Percentiles rank a stretch among this genome's conserved stretches.
Evolutionary conservation across 2,888 invertebrate genomes (phyloP).

Genomic region (Escarpia spicata): DNA sequence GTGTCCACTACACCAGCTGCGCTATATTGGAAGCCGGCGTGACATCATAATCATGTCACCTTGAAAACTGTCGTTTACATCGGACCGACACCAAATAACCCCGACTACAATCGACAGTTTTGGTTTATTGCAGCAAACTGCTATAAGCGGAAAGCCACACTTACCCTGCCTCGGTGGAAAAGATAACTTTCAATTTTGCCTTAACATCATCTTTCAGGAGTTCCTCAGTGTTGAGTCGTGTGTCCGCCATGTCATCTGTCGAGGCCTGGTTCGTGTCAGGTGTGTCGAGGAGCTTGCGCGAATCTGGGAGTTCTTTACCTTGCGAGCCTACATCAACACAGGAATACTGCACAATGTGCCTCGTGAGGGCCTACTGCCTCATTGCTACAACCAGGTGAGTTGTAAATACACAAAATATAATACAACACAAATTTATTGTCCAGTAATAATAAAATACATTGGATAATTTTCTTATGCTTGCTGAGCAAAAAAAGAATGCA

Average conservation of each 20-base stretch:
- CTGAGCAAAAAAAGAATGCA: too few species aligned
- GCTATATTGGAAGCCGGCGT: too few species aligned
- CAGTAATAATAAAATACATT: too few species aligned
- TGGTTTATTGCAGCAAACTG: neutral
- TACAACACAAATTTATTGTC: too few species aligned
- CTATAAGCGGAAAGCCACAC: neutral
- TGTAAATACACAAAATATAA: neutral
- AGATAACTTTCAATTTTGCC: neutral
- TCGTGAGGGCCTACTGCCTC: conserved; percentile 3
- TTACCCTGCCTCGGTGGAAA: neutral
- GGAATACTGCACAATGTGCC: conserved; percentile 41
- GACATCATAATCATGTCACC: too few species aligned
- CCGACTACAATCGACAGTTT: neutral
- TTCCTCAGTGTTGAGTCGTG: conserved; percentile 62
- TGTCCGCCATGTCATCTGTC: conserved; percentile 58
- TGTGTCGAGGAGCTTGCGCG: conserved; percentile 54
- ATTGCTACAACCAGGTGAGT: conserved; percentile 4
- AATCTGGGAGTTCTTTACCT: conserved; percentile 60
- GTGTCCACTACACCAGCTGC: too few species aligned
- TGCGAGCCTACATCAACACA: conserved; percentile 62
- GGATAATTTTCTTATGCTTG: too few species aligned
- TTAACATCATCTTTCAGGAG: conserved; percentile 49
- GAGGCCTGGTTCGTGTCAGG: conserved; percentile 63
- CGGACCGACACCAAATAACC: too few species aligned
- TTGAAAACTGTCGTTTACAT: too few species aligned